phyloP scores from a whole-genome alignment of 2,888 invertebrate species.

The Sminthurides aquaticus region DNA sequence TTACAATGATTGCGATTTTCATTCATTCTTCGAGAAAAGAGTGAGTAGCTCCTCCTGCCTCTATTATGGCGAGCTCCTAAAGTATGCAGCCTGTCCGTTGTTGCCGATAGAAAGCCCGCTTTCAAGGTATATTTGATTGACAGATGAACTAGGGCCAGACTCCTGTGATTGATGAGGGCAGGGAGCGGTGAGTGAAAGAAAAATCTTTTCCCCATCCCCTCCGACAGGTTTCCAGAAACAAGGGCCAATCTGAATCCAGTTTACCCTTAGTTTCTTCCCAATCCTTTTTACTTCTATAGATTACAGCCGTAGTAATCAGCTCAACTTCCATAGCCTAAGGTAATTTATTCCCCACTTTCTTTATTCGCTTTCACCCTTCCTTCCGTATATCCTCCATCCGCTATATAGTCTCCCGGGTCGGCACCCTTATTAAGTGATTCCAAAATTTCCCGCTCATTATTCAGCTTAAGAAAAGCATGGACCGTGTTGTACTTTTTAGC shows the following conservation, averaged over 20 bases:
- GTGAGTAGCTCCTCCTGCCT: too few species aligned
- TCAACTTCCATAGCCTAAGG: too few species aligned
- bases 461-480: neutral
- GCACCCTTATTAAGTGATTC: neutral
- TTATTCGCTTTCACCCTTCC: neutral
- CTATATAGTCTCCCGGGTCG: neutral
- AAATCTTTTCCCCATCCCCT: slow-evolving; percentile 20
- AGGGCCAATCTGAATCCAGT: too few species aligned
- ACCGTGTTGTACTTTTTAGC: slow-evolving; percentile 2
- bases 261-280: too few species aligned
- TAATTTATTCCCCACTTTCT: neutral
- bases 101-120: too few species aligned
- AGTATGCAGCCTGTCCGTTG: too few species aligned
- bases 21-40: too few species aligned
- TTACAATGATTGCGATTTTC: too few species aligned
- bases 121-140: slow-evolving; percentile 36
- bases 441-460: neutral
- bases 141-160: slow-evolving; percentile 33
- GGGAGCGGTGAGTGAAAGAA: slow-evolving; percentile 27
- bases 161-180: slow-evolving; percentile 39
- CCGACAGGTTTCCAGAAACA: too few species aligned
- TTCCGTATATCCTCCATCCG: too few species aligned
- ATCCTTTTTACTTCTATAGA: neutral
- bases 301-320: neutral
- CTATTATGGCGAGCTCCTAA: too few species aligned